phyloP scores from a whole-genome alignment of 53 echinoderm and acorn worm species.

The Holothuria leucospilota region DNA sequence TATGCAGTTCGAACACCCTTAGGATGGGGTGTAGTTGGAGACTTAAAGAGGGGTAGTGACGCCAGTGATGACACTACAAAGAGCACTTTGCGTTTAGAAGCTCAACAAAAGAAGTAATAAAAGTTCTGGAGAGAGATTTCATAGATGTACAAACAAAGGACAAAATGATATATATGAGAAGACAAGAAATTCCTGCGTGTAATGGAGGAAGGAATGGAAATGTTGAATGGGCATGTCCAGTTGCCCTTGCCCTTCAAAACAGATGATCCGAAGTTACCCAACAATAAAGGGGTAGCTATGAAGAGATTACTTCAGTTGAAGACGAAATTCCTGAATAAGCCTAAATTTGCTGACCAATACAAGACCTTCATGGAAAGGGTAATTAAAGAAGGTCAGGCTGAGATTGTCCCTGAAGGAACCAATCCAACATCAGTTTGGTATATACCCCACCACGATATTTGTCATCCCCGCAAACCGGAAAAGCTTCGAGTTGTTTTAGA shows the following conservation, averaged over 20 bases:
- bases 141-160: background rate
- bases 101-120: constrained; percentile 26
- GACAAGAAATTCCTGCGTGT: constrained; percentile 56
- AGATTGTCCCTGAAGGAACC: constrained; percentile 50
- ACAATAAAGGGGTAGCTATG: constrained; percentile 54
- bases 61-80: too few relatives aligned
- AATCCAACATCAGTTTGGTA: background rate
- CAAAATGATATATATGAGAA: constrained; percentile 34
- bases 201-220: constrained; percentile 59
- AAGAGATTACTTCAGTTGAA: constrained; percentile 41
- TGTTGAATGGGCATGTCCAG: constrained; percentile 59
- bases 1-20: constrained; percentile 61
- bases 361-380: constrained; percentile 53
- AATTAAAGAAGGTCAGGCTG: constrained; percentile 65
- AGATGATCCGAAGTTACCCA: constrained; percentile 50
- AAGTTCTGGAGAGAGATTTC: constrained; percentile 60
- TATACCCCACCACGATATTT: constrained; percentile 45
- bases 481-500: constrained; percentile 16
- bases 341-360: background rate
- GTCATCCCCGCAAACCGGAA: constrained; percentile 43
- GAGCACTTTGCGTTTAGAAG: constrained; percentile 26
- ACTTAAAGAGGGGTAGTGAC: background rate
- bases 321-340: constrained; percentile 10
- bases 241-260: constrained; percentile 66
- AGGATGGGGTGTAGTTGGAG: constrained; percentile 70